Base-by-base conservation (phyloP, 1,140 invertebrate genomes). In the Drosophila grimshawi region DNA sequence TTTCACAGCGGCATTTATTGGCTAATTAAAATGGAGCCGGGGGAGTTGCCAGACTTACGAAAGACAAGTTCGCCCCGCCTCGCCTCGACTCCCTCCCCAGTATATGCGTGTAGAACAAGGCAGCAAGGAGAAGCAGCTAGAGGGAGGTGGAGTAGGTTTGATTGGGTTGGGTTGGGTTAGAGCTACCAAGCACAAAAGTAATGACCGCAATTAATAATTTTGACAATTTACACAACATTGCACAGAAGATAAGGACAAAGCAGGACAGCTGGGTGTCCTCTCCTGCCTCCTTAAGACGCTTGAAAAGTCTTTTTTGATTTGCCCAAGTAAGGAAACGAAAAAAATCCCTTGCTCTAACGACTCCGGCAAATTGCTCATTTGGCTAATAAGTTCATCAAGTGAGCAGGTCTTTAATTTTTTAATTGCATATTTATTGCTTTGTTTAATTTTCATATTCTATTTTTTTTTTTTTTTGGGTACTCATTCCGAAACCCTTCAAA, bases 191-290 rank as follows among this genome's bases (percentile, higher is more conserved):
- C 10, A 53, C 57, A 65, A 51, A 7, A 69, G 70, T 86, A 83
- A 90, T 85, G 80, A 67, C 63, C 72, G 69, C 88, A 90, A 90
- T 90, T 90, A 91, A 90, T 90, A 90, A 86, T 91, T 90, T 88
- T 91, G 88, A 90, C 88, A 90, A 88, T 90, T 90, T 85, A 86
- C 88, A 90, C 88, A 91, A 88, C 80, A 88, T 90, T 91, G 52
- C 52, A 59, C 68, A 60, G 57, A 71, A 77, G 82, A 67, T 71
- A 68, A 63, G 63, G 11, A 51, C 29, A 27, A 41, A 33, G 62
- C 7, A 43, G 29, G 7, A 11, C 8, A 5, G 49, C 1, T 19
- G 4, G 19, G 19, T 11, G 32, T 41, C 33, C 35, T 6, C 5
- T 43, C 8, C 3, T 4, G 3, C 3, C 10, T 6, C 30, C n/a